Evolutionary conservation across 2,888 invertebrate species (phyloP), one percentile per base, ranked within the genome.

Genomic region (Biston betularia): DNA sequence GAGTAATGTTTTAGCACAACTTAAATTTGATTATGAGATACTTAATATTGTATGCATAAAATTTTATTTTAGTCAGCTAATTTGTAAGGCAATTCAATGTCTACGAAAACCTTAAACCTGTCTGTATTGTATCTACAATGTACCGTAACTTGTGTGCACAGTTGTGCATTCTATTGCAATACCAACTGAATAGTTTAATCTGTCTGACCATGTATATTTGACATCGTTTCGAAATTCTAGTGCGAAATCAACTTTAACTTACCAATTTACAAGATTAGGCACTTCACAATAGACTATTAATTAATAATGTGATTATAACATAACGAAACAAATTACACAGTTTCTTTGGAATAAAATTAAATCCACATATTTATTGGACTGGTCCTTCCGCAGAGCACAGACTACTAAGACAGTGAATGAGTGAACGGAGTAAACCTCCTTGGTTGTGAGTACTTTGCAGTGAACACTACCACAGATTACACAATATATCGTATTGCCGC

Each of bases 121-220:
- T 62, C 64, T 60, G 24, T 45, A 61, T 12, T 52, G n/a, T 66
- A 66, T 49, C 55, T 61, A 65, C 52, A 63, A 63, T 63, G 70
- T 73, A 74, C 74, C 74, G 74, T 74, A 74, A 74, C 72, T 72
- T 9, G 24, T 71, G 58, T 56, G 61, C 61, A 55, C 59, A 55
- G 50, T 52, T 67, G 62, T 71, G 74, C 69, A 72, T 68, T 72
- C 63, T 67, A 72, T 70, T 71, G 72, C 68, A 70, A 57, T 62
- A 61, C 60, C 45, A 42, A 40, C 46, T 11, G 54, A 24, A 35
- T n/a, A 50, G 42, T 45, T 49, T 15, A 11, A 11, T 44, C 48
- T 24, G n/a, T 44, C 48, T 24, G 38, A 38, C 45, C 14, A 7
- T 56, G 2, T 65, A 35, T 24, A 3, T 24, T 52, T 45, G 24